Evolutionary conservation across 1,140 invertebrate genomes (phyloP).

Genomic region (Drosophila quadrilineata): DNA sequence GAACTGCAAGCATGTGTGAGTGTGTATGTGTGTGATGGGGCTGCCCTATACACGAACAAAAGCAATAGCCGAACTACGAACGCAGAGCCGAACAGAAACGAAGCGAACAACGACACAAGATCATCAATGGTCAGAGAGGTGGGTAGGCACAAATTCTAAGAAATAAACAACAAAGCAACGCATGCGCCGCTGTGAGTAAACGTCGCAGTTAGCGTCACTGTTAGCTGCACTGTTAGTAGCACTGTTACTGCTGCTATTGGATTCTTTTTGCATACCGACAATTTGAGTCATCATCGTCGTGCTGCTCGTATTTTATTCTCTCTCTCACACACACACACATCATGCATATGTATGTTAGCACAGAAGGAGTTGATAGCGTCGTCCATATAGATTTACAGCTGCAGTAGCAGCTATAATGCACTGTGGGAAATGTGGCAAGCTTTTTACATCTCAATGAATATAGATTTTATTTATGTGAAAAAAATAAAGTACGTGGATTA

Average conservation of each 20-base stretch:
- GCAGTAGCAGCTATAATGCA: constrained; percentile 4
- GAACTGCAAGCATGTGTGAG: constrained; percentile 42
- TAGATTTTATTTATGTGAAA: no score
- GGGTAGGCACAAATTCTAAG: constrained; percentile 29
- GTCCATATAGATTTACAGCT: constrained; percentile 1
- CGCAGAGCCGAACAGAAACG: neutral
- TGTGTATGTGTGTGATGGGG: no score
- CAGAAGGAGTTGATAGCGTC: constrained; percentile 16
- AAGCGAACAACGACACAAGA: neutral
- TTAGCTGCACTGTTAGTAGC: neutral
- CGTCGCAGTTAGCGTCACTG: constrained; percentile 3
- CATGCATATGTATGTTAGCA: no score
- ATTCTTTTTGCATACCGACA: constrained; percentile 11
- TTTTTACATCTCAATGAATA: neutral
- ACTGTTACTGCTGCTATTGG: neutral
- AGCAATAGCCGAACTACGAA: constrained; percentile 1
- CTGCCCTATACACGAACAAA: neutral
- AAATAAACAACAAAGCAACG: constrained; percentile 27
- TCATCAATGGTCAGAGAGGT: neutral
- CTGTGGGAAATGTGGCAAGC: constrained; percentile 7
- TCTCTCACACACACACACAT: no score
- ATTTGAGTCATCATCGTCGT: constrained; percentile 27
- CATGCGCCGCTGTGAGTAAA: constrained; percentile 15
- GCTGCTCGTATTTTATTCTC: no score
- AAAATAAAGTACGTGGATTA: no score